Percentiles rank a stretch among this genome's conserved stretches.
These are phyloP conservation scores for Cirrhinus molitorella DNA, from an alignment of 2,797 vertebrate genomes.

Conservation along the genomic window DNA sequence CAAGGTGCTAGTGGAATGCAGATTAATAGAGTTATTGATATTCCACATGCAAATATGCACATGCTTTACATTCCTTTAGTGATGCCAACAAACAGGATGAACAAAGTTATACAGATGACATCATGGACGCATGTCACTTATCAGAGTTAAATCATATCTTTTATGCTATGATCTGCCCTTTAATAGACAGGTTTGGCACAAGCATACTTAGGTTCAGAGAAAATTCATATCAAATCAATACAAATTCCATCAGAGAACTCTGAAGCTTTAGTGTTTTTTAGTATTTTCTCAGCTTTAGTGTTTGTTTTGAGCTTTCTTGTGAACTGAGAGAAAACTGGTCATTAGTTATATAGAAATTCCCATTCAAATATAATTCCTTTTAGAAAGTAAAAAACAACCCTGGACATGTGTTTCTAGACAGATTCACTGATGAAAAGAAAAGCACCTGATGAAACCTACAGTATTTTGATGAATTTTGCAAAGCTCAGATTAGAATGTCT, in stretches of 20 bases:
- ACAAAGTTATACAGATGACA: background rate
- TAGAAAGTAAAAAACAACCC: background rate
- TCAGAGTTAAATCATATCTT: background rate
- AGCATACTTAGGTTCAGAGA: background rate
- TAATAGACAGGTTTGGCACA: background rate
- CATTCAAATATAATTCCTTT: background rate
- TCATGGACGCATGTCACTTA: background rate
- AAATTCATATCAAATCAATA: background rate
- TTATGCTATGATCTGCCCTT: background rate
- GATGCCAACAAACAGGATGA: background rate
- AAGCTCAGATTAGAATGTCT: background rate
- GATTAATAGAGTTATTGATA: background rate
- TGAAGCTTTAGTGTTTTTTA: no score
- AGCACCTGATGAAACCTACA: slow-evolving; percentile 8
- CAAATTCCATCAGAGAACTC: background rate
- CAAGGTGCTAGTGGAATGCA: background rate
- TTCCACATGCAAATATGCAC: background rate
- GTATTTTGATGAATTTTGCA: slow-evolving; percentile 12
- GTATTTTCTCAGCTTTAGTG: background rate
- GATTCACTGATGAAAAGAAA: background rate
- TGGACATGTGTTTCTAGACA: background rate
- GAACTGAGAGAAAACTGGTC: background rate
- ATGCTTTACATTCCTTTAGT: background rate
- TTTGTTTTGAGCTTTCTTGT: background rate
- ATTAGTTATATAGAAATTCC: background rate